Conservation (phyloP, 1,140 invertebrate species). For the Nylanderia fulva region DNA sequence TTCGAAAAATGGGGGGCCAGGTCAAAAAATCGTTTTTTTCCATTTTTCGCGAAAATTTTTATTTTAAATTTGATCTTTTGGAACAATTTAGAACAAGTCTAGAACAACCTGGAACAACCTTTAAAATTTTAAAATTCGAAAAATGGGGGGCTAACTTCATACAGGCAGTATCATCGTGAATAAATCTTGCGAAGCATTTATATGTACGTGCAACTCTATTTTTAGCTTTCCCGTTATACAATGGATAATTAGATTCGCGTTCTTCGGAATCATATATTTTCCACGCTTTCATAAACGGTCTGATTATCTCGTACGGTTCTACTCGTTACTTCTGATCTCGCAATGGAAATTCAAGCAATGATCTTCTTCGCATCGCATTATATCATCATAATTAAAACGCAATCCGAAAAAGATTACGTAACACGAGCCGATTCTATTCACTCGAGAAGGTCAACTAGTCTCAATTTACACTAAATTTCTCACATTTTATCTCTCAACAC, state of each 20-base stretch:
- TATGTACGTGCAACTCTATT: background rate
- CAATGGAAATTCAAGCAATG: constrained; percentile 1
- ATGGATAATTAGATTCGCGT: constrained; percentile 23
- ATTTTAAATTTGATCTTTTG: no score
- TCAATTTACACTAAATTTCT: background rate
- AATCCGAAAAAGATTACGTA: background rate
- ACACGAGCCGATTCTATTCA: background rate
- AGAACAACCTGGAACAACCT: no score
- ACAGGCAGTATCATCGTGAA: no score
- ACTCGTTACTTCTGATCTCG: constrained; percentile 33
- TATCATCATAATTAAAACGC: constrained; percentile 40
- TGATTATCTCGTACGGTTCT: constrained; percentile 37
- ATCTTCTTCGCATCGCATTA: background rate
- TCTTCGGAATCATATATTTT: constrained; percentile 25
- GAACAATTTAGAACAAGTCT: no score
- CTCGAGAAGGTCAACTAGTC: background rate
- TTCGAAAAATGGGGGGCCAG: no score
- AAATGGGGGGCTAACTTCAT: no score
- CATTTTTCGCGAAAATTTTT: no score
- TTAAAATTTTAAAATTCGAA: no score
- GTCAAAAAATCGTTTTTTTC: no score
- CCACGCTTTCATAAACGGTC: constrained; percentile 48
- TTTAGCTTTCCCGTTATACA: constrained; percentile 31
- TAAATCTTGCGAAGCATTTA: constrained; percentile 6
- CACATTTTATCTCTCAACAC: background rate